Evolutionary conservation across 2,888 invertebrate species (phyloP).

Genomic region (Drosophila lacicola): DNA sequence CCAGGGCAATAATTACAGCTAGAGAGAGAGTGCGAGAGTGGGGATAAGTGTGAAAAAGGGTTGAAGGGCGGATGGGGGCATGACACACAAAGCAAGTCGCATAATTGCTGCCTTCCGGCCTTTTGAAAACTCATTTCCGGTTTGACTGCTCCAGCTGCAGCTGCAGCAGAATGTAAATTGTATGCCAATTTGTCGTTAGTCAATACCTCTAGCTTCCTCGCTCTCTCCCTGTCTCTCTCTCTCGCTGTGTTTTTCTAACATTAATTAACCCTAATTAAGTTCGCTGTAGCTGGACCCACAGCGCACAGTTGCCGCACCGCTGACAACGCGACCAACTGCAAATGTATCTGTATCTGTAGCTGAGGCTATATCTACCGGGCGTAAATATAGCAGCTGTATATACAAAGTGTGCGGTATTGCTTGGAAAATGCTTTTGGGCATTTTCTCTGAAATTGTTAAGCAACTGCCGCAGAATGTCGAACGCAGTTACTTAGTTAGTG

Average conservation of each 20-base stretch:
- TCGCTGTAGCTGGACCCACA: slow-evolving; percentile 28
- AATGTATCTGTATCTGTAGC: slow-evolving; percentile 11
- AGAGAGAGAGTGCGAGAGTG: not conserved
- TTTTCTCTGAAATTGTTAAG: slow-evolving; percentile 62
- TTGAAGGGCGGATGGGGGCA: not conserved
- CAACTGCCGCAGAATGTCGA: slow-evolving; percentile 57
- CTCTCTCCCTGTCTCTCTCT: not conserved
- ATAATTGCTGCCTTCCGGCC: slow-evolving; percentile 78
- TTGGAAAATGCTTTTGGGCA: slow-evolving; percentile 49
- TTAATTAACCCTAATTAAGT: slow-evolving; percentile 80
- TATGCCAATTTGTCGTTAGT: slow-evolving; percentile 68
- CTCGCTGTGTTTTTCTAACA: slow-evolving; percentile 62
- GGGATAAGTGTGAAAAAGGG: not conserved
- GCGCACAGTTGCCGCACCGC: slow-evolving; percentile 14
- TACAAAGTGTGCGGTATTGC: slow-evolving; percentile 21
- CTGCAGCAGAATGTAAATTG: slow-evolving; percentile 52
- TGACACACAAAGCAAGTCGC: slow-evolving; percentile 55
- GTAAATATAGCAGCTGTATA: slow-evolving; percentile 13
- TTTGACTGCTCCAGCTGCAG: slow-evolving; percentile 34
- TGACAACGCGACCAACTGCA: slow-evolving; percentile 5
- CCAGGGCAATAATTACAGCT: slow-evolving; percentile 50
- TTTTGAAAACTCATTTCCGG: slow-evolving; percentile 78
- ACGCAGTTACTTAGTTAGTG: slow-evolving; percentile 48
- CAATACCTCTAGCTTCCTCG: slow-evolving; percentile 42
- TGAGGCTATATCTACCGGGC: slow-evolving; percentile 6